Percentiles rank a stretch among this genome's conserved stretches.
These are phyloP conservation scores for Dryobota labecula DNA, from an alignment of 2,888 invertebrate genomes.

Conservation along the genomic window DNA sequence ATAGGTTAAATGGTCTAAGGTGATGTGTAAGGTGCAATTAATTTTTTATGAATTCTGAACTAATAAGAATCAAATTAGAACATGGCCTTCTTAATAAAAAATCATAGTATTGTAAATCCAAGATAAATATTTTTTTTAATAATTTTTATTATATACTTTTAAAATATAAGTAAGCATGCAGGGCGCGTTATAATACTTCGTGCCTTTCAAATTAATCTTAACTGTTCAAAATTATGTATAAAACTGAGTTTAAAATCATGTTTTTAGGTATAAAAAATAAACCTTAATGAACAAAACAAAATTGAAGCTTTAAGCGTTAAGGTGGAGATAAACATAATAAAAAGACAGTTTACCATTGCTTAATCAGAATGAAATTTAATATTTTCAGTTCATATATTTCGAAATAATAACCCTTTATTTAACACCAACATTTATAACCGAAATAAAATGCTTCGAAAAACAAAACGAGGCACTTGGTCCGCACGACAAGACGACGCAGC, in stretches of 20 bases:
- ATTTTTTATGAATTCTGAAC: too few species aligned
- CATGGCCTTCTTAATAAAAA: too few species aligned
- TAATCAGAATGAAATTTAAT: conserved; percentile 18
- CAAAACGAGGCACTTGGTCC: conserved; percentile 63
- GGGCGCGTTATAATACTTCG: background rate
- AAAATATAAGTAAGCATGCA: background rate
- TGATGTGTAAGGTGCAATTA: too few species aligned
- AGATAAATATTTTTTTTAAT: too few species aligned
- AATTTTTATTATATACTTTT: background rate
- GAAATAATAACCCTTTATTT: conserved; percentile 45
- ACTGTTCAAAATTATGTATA: background rate
- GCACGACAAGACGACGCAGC: conserved; percentile 85
- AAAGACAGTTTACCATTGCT: background rate
- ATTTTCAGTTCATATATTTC: conserved; percentile 15
- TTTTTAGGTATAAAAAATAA: background rate
- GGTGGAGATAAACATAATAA: background rate
- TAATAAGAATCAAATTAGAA: conserved; percentile 28
- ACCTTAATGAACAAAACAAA: background rate
- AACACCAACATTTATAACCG: conserved; percentile 49
- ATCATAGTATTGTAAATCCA: too few species aligned
- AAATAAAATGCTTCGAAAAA: conserved; percentile 65
- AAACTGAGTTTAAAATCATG: background rate
- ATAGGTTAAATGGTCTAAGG: too few species aligned
- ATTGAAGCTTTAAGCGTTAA: background rate
- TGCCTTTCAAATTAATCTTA: background rate